phyloP scores from a whole-genome alignment of 1,140 invertebrate genomes.

The Sitobion miscanthi region DNA sequence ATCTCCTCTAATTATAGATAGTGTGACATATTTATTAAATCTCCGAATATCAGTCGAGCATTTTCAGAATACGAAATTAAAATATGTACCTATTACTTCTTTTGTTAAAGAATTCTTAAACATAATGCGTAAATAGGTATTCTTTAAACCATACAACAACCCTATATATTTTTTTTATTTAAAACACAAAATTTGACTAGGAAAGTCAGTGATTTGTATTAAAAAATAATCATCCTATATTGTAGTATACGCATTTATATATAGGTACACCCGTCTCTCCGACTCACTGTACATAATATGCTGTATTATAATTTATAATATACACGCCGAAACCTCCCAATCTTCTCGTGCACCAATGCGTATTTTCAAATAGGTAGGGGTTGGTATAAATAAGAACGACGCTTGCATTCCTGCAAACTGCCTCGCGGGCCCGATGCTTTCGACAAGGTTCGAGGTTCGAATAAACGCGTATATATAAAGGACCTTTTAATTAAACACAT shows the following conservation, averaged over 20 bases:
- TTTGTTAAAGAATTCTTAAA: background rate
- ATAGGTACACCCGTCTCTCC: background rate
- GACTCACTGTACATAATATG: background rate
- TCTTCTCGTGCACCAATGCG: background rate
- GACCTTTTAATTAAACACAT: slow-evolving; percentile 53
- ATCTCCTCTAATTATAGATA: background rate
- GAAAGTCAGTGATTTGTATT: background rate
- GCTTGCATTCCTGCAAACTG: background rate
- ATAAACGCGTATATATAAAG: background rate
- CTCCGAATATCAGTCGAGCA: background rate
- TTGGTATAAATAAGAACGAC: background rate
- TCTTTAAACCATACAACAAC: background rate
- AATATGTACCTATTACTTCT: background rate
- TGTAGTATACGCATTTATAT: background rate
- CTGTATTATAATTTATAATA: background rate
- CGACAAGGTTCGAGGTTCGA: background rate
- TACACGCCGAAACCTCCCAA: background rate
- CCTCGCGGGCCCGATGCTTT: background rate
- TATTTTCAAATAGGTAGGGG: background rate
- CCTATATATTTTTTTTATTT: background rate
- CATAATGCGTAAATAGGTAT: background rate
- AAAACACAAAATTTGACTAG: background rate
- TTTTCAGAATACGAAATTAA: background rate
- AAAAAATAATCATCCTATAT: background rate
- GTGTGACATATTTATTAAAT: background rate